These are phyloP conservation scores for Salvelinus fontinalis DNA, from an alignment of 2,113 vertebrate species.

Conservation along the genomic window DNA sequence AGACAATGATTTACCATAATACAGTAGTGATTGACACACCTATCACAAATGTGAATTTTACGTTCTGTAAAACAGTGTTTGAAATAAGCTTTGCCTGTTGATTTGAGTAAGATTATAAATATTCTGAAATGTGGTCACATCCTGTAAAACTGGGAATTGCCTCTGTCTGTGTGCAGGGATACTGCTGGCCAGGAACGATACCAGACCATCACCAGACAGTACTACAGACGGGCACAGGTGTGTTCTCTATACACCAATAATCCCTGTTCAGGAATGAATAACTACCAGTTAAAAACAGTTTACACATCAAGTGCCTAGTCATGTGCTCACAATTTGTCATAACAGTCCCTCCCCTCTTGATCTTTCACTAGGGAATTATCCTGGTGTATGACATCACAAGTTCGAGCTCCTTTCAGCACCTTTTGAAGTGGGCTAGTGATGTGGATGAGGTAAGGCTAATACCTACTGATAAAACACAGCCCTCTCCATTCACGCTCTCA, in stretches of 20 bases:
- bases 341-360: neutral
- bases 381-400: slow-evolving; percentile 93
- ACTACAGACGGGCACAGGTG: slow-evolving; percentile 96
- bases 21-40: neutral
- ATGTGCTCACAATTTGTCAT: no score
- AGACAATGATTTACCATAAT: no score
- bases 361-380: slow-evolving; percentile 85
- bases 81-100: no score
- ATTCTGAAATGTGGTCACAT: neutral
- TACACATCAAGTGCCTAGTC: no score
- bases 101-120: neutral
- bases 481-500: neutral
- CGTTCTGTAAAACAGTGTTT: neutral
- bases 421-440: slow-evolving; percentile 94
- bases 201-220: slow-evolving; percentile 97
- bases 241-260: slow-evolving; percentile 20
- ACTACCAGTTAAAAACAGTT: neutral
- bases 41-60: neutral
- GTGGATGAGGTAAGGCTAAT: slow-evolving; percentile 87
- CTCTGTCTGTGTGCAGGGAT: slow-evolving; percentile 77
- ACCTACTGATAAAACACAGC: neutral
- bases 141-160: neutral
- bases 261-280: neutral
- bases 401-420: slow-evolving; percentile 91
- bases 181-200: slow-evolving; percentile 96